Percentiles rank a stretch among this genome's conserved stretches.
These are phyloP conservation scores for Archegozetes longisetosus DNA, from an alignment of 1,140 invertebrate species.

Conservation along the genomic window DNA sequence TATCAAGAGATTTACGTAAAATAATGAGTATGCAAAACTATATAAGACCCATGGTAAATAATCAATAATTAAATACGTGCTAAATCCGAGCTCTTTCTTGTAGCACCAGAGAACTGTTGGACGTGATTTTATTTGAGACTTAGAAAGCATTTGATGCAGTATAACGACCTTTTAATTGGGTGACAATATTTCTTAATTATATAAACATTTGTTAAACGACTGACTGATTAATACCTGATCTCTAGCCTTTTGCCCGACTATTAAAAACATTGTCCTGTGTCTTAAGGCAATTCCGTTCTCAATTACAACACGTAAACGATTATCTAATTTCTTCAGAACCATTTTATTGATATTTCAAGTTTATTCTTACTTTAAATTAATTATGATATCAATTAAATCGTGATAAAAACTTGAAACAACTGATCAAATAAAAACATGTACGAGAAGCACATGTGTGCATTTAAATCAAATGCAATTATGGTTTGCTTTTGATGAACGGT, in stretches of 20 bases:
- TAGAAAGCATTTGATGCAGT: conserved; percentile 91
- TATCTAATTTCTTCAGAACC: conserved; percentile 63
- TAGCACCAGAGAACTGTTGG: conserved; percentile 94
- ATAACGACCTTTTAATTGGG: conserved; percentile 56
- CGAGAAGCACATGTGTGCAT: no score
- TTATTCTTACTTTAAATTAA: no score
- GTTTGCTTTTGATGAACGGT: no score
- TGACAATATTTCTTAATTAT: not conserved
- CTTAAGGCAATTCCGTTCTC: conserved; percentile 84
- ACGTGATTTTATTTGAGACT: conserved; percentile 74
- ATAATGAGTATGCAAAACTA: not conserved
- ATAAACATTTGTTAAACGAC: no score
- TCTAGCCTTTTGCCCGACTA: conserved; percentile 87
- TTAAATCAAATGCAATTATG: no score
- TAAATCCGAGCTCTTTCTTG: conserved; percentile 89
- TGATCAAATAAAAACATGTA: no score
- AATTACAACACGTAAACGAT: conserved; percentile 80
- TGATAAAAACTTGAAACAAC: no score
- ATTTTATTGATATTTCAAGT: not conserved
- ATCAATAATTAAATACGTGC: conserved; percentile 41
- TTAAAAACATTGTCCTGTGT: conserved; percentile 77
- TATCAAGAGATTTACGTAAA: conserved; percentile 30
- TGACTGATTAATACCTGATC: no score
- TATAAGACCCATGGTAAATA: not conserved
- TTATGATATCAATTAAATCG: no score